These are phyloP conservation scores for Echinops telfairi DNA, from an alignment of 2,113 vertebrate species.

Conservation along the genomic window DNA sequence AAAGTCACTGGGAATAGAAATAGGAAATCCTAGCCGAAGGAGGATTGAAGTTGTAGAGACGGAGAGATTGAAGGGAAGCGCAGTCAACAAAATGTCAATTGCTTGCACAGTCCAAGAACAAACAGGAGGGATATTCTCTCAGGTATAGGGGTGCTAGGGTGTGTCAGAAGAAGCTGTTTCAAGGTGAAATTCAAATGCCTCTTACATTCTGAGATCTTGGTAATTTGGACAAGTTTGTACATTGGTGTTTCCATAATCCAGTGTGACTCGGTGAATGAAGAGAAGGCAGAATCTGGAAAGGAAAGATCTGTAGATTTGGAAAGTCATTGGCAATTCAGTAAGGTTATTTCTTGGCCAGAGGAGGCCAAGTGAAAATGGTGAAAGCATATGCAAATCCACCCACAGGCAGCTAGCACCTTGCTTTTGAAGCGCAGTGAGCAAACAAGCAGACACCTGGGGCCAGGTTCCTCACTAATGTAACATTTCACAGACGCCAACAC, in stretches of 20 bases:
- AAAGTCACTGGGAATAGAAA: conserved; percentile 63
- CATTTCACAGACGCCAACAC: background rate
- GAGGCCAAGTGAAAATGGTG: conserved; percentile 8
- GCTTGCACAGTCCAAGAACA: conserved; percentile 41
- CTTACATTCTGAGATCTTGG: conserved; percentile 41
- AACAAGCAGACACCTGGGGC: background rate
- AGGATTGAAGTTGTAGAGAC: conserved; percentile 74
- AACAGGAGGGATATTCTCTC: conserved; percentile 44
- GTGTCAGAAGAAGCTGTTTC: conserved; percentile 6
- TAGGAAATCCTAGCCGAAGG: conserved; percentile 56
- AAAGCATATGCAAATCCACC: background rate
- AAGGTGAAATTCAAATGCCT: conserved; percentile 58
- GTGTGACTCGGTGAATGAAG: conserved; percentile 70
- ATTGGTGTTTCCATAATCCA: conserved; percentile 55
- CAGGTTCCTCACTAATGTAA: conserved; percentile 14
- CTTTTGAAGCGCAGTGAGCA: background rate
- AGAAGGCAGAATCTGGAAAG: conserved; percentile 66
- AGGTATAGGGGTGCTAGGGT: background rate
- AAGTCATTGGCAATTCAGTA: conserved; percentile 57
- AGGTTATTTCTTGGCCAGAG: conserved; percentile 68
- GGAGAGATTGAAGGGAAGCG: conserved; percentile 73
- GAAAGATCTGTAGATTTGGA: conserved; percentile 45
- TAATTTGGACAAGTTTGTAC: conserved; percentile 58
- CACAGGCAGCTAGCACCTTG: background rate
- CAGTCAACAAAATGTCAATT: conserved; percentile 75